A percentile compares a stretch with the other conserved stretches of the same genome.
Conservation (phyloP, 2,113 vertebrate species). For the Ammodytes dubius region DNA sequence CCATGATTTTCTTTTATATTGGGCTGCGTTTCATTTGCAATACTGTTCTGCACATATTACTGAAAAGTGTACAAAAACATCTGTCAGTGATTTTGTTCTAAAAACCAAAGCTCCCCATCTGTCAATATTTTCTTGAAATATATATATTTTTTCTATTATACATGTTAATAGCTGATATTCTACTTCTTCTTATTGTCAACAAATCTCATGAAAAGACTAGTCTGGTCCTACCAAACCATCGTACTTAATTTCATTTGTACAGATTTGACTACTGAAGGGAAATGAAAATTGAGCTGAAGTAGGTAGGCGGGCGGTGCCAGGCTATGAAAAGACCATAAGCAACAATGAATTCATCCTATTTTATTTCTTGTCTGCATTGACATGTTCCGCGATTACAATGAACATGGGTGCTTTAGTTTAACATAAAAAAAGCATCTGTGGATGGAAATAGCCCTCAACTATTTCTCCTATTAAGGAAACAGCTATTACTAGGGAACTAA, state of each 20-base stretch:
- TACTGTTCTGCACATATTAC: neutral
- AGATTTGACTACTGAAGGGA: too few relatives aligned
- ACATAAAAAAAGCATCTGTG: neutral
- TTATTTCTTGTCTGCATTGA: neutral
- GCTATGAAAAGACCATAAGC: too few relatives aligned
- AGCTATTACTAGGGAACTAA: too few relatives aligned
- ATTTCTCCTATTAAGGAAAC: neutral
- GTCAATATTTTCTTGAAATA: too few relatives aligned
- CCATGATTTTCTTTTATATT: slow-evolving; percentile 20
- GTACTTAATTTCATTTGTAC: too few relatives aligned
- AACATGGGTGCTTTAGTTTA: neutral
- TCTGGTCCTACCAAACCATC: too few relatives aligned
- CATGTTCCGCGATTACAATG: neutral
- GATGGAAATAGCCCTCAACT: neutral
- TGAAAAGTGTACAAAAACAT: neutral
- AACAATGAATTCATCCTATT: neutral
- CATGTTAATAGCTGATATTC: neutral
- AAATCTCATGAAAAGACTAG: neutral
- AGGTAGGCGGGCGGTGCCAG: too few relatives aligned
- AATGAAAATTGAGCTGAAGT: too few relatives aligned
- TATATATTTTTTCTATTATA: neutral
- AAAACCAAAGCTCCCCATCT: neutral
- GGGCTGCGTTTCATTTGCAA: neutral
- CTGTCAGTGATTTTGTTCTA: neutral
- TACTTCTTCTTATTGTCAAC: neutral